phyloP scores from a whole-genome alignment of 2,797 vertebrate species.

The Mionectes olivaceus region DNA sequence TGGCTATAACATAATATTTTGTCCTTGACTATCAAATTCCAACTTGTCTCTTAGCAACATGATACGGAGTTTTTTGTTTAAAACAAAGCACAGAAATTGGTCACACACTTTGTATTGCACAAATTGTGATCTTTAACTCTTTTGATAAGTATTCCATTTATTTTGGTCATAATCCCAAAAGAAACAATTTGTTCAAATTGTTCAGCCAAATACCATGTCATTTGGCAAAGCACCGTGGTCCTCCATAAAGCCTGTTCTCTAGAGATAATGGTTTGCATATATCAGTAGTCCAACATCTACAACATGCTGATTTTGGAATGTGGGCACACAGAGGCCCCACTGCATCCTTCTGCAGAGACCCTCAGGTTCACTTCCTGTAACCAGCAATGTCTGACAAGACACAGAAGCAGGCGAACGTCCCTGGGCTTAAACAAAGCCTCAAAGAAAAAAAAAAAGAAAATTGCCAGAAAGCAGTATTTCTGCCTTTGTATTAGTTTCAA shows the following conservation, averaged over 20 bases:
- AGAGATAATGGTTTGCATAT: not conserved
- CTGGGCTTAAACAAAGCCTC: not conserved
- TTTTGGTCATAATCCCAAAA: conserved; percentile 48
- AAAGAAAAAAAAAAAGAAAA: not conserved
- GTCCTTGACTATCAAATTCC: not conserved
- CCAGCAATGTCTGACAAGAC: not conserved
- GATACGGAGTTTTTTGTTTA: not conserved
- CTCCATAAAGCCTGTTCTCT: not conserved
- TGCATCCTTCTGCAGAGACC: not conserved
- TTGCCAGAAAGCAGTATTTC: not conserved
- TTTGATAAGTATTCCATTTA: conserved; percentile 47
- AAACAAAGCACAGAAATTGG: conserved; percentile 9
- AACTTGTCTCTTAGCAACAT: conserved; percentile 4
- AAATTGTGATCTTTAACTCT: conserved; percentile 11
- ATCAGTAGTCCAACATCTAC: not conserved
- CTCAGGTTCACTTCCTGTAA: not conserved
- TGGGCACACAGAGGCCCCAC: fast-evolving
- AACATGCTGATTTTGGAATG: not conserved
- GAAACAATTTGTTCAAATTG: conserved; percentile 32
- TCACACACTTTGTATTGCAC: not conserved
- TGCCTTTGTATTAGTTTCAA: not conserved
- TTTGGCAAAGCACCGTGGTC: not conserved
- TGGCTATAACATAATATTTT: not conserved
- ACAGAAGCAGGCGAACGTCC: not conserved
- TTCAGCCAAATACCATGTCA: conserved; percentile 41